These are phyloP conservation scores for Agriotes lineatus DNA, from an alignment of 2,888 invertebrate genomes.

Conservation along the genomic window DNA sequence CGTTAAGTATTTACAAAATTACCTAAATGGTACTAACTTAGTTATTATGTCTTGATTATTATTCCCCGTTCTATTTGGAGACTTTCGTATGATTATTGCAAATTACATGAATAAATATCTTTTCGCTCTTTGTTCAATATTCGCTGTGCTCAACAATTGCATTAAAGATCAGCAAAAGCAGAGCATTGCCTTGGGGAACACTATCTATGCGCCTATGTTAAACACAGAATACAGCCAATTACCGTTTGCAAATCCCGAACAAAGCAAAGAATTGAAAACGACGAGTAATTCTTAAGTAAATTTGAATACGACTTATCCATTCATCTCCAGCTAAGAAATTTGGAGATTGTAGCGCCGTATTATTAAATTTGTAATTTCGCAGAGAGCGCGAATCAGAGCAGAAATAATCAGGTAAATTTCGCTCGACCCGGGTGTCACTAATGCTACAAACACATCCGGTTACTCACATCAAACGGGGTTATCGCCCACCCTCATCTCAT, in stretches of 20 bases:
- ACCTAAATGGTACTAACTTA: too few species aligned
- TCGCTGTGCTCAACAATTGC: too few species aligned
- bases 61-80: too few species aligned
- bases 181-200: too few species aligned
- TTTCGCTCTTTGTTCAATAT: too few species aligned
- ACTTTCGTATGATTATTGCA: too few species aligned
- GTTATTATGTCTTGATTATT: too few species aligned
- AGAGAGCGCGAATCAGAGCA: slow-evolving; percentile 35
- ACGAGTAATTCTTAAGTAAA: slow-evolving; percentile 11
- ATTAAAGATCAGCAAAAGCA: too few species aligned
- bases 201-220: not conserved
- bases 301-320: slow-evolving; percentile 14
- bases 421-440: slow-evolving; percentile 37
- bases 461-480: slow-evolving; percentile 36
- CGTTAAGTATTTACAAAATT: too few species aligned
- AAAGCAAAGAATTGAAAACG: not conserved
- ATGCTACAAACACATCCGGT: slow-evolving; percentile 38
- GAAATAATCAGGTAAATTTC: slow-evolving; percentile 36
- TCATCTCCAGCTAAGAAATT: slow-evolving; percentile 17
- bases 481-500: slow-evolving; percentile 37
- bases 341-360: slow-evolving; percentile 11
- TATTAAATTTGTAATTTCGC: slow-evolving; percentile 36
- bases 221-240: not conserved
- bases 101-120: too few species aligned
- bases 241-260: not conserved